These are phyloP conservation scores for Oasisia sp. DNA, from an alignment of 2,888 invertebrate species.

Conservation along the genomic window DNA sequence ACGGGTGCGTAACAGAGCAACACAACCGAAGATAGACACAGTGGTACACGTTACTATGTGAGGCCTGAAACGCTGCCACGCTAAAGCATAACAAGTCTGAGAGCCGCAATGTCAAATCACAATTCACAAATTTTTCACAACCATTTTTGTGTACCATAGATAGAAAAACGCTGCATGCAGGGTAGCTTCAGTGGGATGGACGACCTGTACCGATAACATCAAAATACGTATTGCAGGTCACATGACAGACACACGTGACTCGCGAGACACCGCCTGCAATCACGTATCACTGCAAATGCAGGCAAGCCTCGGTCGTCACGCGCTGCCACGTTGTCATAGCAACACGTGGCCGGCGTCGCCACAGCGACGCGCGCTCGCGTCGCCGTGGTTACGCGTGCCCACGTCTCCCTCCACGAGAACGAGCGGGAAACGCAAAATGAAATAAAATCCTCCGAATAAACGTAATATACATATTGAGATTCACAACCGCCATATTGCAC, in stretches of 20 bases:
- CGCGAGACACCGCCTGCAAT: background rate
- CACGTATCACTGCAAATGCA: constrained; percentile 10
- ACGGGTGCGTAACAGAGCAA: too few species aligned
- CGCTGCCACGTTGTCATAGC: background rate
- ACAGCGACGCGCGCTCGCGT: background rate
- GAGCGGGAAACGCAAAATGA: constrained; percentile 3
- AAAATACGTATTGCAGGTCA: background rate
- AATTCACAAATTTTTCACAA: background rate
- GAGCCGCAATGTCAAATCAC: background rate
- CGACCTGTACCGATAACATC: constrained; percentile 3
- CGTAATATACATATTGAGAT: background rate
- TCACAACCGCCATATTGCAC: constrained; percentile 17
- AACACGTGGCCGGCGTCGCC: background rate
- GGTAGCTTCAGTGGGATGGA: background rate
- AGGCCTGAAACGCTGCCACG: background rate
- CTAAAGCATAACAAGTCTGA: background rate
- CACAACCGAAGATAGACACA: too few species aligned
- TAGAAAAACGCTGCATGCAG: background rate
- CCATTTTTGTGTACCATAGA: background rate
- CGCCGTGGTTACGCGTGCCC: background rate
- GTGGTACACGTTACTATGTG: background rate
- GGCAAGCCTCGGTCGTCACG: background rate
- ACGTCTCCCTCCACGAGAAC: background rate
- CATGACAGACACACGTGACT: background rate
- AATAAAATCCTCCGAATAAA: background rate